Conservation (phyloP, 2,113 vertebrate genomes). For the Xenus cinereus region DNA sequence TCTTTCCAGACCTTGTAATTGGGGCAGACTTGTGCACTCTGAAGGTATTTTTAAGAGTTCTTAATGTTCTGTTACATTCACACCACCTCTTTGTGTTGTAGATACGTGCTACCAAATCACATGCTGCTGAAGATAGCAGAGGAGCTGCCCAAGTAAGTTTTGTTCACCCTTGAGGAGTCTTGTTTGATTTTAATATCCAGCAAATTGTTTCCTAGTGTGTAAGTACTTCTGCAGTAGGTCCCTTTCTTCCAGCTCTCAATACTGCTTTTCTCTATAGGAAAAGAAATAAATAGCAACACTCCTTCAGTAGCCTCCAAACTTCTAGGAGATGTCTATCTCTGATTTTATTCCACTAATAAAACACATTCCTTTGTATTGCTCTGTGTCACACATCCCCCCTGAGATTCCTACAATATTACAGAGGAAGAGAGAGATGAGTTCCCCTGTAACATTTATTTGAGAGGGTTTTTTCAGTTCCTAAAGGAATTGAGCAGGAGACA, state of each 20-base stretch:
- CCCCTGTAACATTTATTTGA: neutral
- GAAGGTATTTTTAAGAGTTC: neutral
- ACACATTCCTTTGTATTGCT: neutral
- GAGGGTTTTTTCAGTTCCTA: neutral
- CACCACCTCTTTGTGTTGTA: conserved; percentile 51
- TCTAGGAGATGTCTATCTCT: neutral
- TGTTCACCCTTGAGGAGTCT: neutral
- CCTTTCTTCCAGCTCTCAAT: neutral
- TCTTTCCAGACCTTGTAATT: neutral
- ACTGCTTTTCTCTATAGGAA: neutral
- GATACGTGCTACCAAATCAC: conserved; percentile 92
- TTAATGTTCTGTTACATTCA: neutral
- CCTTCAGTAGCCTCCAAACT: neutral
- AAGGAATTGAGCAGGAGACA: neutral
- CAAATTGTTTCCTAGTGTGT: neutral
- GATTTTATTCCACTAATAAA: neutral
- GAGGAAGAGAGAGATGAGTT: neutral
- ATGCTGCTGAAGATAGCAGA: conserved; percentile 95
- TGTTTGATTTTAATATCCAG: neutral
- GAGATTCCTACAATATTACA: neutral
- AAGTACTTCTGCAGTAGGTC: neutral
- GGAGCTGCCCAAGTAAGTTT: conserved; percentile 91
- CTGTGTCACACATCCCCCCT: neutral
- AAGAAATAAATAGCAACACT: neutral
- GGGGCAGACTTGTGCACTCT: neutral